These are phyloP conservation scores for Corythornis cristatus DNA, from an alignment of 2,113 vertebrate species.

Conservation along the genomic window DNA sequence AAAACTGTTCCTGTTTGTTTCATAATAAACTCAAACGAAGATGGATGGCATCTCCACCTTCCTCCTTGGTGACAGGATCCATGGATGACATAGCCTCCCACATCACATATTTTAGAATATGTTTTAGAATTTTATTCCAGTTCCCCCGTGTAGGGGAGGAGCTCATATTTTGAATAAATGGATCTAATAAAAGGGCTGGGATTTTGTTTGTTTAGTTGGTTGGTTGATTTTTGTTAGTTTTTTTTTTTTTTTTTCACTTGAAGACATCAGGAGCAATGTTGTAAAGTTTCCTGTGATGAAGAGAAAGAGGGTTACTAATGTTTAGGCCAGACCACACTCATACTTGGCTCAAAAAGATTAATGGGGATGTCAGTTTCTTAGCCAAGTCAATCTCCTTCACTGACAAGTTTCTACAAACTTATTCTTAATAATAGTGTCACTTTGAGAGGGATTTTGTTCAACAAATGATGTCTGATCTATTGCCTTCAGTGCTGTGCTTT, in stretches of 20 bases:
- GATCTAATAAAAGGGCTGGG: background rate
- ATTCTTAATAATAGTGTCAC: constrained; percentile 29
- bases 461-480: constrained; percentile 24
- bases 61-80: background rate
- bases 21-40: background rate
- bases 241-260: background rate
- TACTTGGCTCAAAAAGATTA: constrained; percentile 20
- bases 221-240: too few relatives aligned
- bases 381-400: constrained; percentile 34
- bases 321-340: background rate
- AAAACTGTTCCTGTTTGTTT: background rate
- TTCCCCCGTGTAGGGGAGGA: background rate
- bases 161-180: background rate
- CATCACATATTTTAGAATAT: background rate
- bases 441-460: constrained; percentile 22
- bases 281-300: background rate
- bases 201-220: too few relatives aligned
- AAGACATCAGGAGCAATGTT: background rate
- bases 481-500: background rate
- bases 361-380: background rate
- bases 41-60: background rate
- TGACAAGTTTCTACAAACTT: constrained; percentile 54
- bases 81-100: background rate
- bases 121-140: background rate
- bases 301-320: constrained; percentile 1